These are phyloP conservation scores for Sclerodermus sp. DNA, from an alignment of 2,888 invertebrate species.

Conservation along the genomic window DNA sequence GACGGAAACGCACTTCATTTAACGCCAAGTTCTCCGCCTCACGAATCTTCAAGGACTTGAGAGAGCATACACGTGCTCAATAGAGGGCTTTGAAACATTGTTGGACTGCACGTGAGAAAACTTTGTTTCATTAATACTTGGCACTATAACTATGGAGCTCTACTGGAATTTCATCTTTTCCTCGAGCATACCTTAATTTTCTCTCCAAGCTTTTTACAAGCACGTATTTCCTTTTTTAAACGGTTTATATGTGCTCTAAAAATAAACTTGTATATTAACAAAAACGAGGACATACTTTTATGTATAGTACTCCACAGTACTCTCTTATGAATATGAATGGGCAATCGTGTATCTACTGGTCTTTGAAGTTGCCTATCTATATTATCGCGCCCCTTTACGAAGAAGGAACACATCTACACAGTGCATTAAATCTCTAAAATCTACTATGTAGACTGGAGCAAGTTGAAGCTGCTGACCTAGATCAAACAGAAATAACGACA, in stretches of 20 bases:
- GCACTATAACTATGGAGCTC: too few species aligned
- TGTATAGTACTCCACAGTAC: not conserved
- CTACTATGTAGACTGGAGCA: not conserved
- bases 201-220: too few species aligned
- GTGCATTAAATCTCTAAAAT: slow-evolving; percentile 2
- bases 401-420: not conserved
- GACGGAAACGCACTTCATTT: slow-evolving; percentile 1
- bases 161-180: too few species aligned
- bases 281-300: slow-evolving; percentile 1
- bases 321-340: slow-evolving; percentile 21
- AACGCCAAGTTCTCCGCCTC: slow-evolving; percentile 5
- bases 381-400: slow-evolving; percentile 13
- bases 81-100: slow-evolving; percentile 26
- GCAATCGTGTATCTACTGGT: slow-evolving; percentile 15
- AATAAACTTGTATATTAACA: too few species aligned
- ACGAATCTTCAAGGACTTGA: slow-evolving; percentile 26
- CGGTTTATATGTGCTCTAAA: too few species aligned
- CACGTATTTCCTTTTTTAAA: too few species aligned
- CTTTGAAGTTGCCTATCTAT: slow-evolving; percentile 19
- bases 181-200: too few species aligned
- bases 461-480: not conserved
- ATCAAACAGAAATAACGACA: not conserved
- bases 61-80: slow-evolving; percentile 11
- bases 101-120: slow-evolving; percentile 9
- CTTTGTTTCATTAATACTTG: too few species aligned